Base-by-base conservation (phyloP, 2,888 invertebrate genomes). In the Trachelus iudaicus region DNA sequence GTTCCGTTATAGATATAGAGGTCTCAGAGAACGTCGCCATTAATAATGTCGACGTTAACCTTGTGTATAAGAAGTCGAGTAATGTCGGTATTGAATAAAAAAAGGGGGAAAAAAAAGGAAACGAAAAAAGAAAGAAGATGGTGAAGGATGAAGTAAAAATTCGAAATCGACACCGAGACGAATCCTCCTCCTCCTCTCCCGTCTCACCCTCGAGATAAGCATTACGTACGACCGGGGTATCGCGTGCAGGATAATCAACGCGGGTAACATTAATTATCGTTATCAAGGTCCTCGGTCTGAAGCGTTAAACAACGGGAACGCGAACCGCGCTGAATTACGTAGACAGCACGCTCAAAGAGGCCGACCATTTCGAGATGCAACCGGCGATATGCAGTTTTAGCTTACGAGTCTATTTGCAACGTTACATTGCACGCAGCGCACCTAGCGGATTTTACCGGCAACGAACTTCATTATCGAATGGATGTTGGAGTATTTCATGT, bases 221-320 rank as follows among this genome's bases (percentile, higher is more conserved):
- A 56, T 56, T 56, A 56, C 56, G 56, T 56, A 56, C 56, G 56
- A 23, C 23, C 23, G 23, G 56, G 56, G 56, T 34, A 86, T 87
- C 88, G 88, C 88, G 88, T 88, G 88, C 86, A 82, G 81, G 82
- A 81, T 88, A 88, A 88, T 88, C 88, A 88, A 87, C 84, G 84
- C 83, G 80, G 81, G 85, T 83, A 85, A 86, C 89, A 89, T 89
- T 89, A 89, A 89, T 89, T 89, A 89, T 85, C 85, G 85, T 88
- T 89, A 89, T 89, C 89, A 81, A 80, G 79, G 82, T 83, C 84
- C 82, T 82, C 84, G 85, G 86, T 88, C 87, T 86, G 85, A 85
- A 86, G 82, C 83, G 86, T 82, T 80, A 84, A 87, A 84, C 83
- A 85, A 82, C 84, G 83, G 84, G 83, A 85, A 81, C 78, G 81